Conservation (phyloP, 1,140 invertebrate genomes). For the Subanguina moxae region DNA sequence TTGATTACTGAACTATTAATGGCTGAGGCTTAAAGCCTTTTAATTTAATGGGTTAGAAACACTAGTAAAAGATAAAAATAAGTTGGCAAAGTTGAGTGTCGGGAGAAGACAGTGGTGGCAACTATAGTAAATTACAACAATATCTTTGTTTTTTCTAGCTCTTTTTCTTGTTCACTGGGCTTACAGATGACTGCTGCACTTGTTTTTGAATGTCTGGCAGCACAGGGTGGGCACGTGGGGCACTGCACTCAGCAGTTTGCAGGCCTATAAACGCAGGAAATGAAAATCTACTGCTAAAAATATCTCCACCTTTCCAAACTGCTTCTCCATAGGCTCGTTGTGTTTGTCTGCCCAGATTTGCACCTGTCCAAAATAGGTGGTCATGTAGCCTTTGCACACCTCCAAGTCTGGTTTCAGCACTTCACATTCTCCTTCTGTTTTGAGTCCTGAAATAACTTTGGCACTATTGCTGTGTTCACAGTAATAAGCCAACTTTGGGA, state of each 20-base stretch:
- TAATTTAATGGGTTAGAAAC: too few species aligned
- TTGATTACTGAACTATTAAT: too few species aligned
- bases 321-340: constrained; percentile 35
- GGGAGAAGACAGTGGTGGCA: too few species aligned
- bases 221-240: constrained; percentile 44
- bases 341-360: constrained; percentile 40
- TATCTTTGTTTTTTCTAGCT: background rate
- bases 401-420: constrained; percentile 25
- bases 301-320: constrained; percentile 40
- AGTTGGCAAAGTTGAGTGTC: too few species aligned
- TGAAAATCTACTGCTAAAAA: background rate
- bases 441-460: background rate
- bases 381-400: constrained; percentile 40
- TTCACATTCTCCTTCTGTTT: constrained; percentile 18
- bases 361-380: constrained; percentile 40
- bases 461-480: too few species aligned
- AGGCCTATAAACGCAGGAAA: constrained; percentile 32
- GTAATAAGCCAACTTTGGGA: too few species aligned
- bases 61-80: too few species aligned
- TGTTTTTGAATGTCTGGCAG: constrained; percentile 39
- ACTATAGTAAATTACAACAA: background rate
- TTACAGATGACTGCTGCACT: constrained; percentile 36
- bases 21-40: too few species aligned
- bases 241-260: constrained; percentile 36
- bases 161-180: background rate